Evolutionary conservation across 2,113 vertebrate genomes (phyloP).

Genomic region (Chunga burmeisteri): DNA sequence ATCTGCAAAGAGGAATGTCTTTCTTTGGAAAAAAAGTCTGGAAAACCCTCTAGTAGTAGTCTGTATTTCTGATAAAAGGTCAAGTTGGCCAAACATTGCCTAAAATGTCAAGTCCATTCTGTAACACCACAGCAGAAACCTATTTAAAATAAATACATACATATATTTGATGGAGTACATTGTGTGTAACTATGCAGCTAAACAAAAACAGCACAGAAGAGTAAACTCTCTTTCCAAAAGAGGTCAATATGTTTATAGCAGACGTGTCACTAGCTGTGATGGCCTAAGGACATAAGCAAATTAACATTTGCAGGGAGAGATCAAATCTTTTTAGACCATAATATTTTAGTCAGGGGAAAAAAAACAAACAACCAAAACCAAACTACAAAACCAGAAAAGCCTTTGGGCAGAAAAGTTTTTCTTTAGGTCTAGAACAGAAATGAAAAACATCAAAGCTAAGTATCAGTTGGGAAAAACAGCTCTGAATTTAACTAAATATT

Average conservation of each 20-base stretch:
- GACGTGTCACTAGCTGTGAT: not conserved
- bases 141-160: not conserved
- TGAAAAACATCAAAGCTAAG: not conserved
- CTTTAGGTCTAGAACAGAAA: not conserved
- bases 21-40: not conserved
- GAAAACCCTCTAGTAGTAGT: not conserved
- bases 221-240: not conserved
- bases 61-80: not conserved
- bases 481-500: not conserved
- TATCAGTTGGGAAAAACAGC: not conserved
- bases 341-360: not conserved
- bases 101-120: not conserved
- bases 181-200: not conserved
- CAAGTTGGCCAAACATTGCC: not conserved
- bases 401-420: not conserved
- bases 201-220: not conserved
- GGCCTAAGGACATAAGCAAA: not conserved
- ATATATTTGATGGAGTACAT: not conserved
- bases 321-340: not conserved
- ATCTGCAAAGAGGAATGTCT: not conserved
- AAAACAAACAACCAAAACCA: fast-evolving
- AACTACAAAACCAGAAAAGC: not conserved
- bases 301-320: not conserved
- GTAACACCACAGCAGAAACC: not conserved
- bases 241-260: not conserved